Conservation (phyloP, 2,888 invertebrate genomes). For the Mayetiola destructor region DNA sequence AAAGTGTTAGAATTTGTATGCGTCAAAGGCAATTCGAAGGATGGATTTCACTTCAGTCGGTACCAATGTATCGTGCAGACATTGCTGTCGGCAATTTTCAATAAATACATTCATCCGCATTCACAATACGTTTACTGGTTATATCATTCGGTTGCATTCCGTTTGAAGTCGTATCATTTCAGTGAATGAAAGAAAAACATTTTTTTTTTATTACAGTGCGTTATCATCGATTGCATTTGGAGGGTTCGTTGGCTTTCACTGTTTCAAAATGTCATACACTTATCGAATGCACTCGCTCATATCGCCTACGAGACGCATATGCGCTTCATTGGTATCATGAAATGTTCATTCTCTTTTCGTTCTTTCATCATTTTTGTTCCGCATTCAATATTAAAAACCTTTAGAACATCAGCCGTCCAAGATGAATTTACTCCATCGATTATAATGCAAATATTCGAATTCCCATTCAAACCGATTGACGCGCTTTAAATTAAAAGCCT, state of each 20-base stretch:
- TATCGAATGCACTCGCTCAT: not conserved
- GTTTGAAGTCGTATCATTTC: slow-evolving; percentile 1
- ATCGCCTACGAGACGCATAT: not conserved
- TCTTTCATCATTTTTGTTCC: not conserved
- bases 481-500: too few relatives aligned
- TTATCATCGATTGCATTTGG: not conserved
- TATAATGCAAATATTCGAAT: not conserved
- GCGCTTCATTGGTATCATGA: not conserved
- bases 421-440: too few relatives aligned
- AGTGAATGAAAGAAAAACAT: not conserved
- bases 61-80: not conserved
- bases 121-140: not conserved
- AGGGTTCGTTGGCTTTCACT: slow-evolving; percentile 3
- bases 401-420: too few relatives aligned
- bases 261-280: not conserved
- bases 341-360: not conserved
- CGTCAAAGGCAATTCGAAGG: not conserved
- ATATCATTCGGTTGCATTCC: not conserved
- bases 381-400: too few relatives aligned
- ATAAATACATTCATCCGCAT: not conserved
- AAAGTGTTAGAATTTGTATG: not conserved
- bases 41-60: too few relatives aligned
- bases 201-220: too few relatives aligned
- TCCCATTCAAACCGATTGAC: not conserved
- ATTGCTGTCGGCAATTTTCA: not conserved